Conservation (phyloP, 2,888 invertebrate species). For the Meghimatium bilineatum region DNA sequence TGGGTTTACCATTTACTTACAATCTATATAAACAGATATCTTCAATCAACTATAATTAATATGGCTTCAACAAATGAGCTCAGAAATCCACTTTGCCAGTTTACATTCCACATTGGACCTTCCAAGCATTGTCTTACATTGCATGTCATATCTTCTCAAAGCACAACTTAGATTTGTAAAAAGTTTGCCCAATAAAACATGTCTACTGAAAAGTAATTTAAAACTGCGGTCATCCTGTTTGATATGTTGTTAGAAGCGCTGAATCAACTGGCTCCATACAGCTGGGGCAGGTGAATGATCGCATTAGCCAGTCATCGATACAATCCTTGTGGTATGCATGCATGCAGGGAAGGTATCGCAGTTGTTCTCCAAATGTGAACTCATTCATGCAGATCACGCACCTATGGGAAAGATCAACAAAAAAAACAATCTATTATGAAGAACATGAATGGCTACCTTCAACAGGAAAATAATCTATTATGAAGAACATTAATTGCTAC, state of each 20-base stretch:
- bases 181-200: neutral
- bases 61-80: neutral
- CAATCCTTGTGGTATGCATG: constrained; percentile 92
- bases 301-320: constrained; percentile 92
- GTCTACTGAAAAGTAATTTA: neutral
- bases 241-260: constrained; percentile 82
- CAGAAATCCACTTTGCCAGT: neutral
- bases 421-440: too few species aligned
- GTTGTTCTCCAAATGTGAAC: constrained; percentile 86
- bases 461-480: too few species aligned
- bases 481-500: too few species aligned
- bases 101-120: neutral
- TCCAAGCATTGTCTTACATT: neutral
- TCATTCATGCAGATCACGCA: constrained; percentile 96
- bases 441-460: too few species aligned
- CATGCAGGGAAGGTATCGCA: constrained; percentile 92
- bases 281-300: constrained; percentile 92
- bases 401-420: constrained; percentile 70
- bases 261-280: constrained; percentile 96
- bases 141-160: neutral
- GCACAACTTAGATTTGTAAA: neutral
- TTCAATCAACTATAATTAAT: too few species aligned
- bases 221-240: constrained; percentile 59
- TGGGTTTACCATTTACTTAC: too few species aligned
- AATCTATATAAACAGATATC: too few species aligned